These are phyloP conservation scores for Iselma pallidipennis DNA, from an alignment of 2,888 invertebrate species.

Conservation along the genomic window DNA sequence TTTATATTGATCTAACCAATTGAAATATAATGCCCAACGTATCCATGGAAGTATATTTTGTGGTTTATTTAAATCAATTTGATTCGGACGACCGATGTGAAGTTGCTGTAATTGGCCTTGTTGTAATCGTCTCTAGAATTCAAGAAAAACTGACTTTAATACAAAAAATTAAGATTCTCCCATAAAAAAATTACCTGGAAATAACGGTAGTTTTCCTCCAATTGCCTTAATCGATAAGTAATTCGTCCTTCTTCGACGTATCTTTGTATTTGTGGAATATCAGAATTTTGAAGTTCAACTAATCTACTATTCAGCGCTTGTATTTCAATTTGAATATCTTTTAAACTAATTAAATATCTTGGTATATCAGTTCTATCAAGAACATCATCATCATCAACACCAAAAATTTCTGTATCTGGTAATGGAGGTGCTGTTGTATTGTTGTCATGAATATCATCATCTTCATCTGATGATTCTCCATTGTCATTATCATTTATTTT, in stretches of 20 bases:
- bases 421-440: not conserved
- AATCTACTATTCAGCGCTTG: not conserved
- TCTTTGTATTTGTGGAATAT: not conserved
- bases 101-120: not conserved
- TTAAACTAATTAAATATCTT: not conserved
- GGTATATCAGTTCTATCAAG: not conserved
- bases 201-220: not conserved
- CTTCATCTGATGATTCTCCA: too few relatives aligned
- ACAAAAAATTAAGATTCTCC: not conserved
- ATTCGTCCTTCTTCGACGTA: not conserved
- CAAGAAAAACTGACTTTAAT: not conserved
- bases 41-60: constrained; percentile 35
- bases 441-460: too few relatives aligned
- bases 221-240: not conserved
- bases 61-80: constrained; percentile 35
- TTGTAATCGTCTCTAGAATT: not conserved
- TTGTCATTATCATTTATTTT: too few relatives aligned
- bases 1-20: constrained; percentile 41
- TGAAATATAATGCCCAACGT: constrained; percentile 49
- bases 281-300: not conserved
- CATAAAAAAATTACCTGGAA: not conserved
- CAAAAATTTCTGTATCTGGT: too few relatives aligned
- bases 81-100: not conserved
- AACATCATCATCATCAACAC: not conserved
- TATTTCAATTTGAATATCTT: not conserved